Base-by-base conservation (phyloP, 2,888 invertebrate species). In the Pterostichus madidus region DNA sequence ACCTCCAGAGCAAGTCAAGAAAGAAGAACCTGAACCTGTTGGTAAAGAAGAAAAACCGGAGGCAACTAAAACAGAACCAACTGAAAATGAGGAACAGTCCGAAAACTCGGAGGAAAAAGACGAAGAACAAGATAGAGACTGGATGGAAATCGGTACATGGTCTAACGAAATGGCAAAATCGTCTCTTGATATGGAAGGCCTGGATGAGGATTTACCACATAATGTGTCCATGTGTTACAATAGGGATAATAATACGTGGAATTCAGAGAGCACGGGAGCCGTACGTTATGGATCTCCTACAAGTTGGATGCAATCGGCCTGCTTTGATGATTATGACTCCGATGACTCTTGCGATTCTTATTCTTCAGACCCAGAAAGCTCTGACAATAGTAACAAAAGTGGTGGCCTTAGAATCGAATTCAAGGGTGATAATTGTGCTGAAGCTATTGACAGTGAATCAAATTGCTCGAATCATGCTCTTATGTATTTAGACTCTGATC, bases 111-210 rank as follows among this genome's bases (percentile, higher is more conserved):
- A 87, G 31, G 85, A 90, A 88, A 86, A 91, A 90, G 84, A 91
- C 44, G 86, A 87, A 39, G 84, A 90, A 88, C 86, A 91, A 90
- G 84, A 91, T 0, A 90, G 87, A 0, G 91, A 93, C 87, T 93
- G 94, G 86, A 92, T 97, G 87, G 97, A 97, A 89, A 97, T 97
- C 71, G 97, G 97, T 7, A 97, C 95, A 0, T 97, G 97, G 97
- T 95, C 96, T 0, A 97, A 97, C 88, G 97, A 97, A 78, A 97
- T 97, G 97, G 96, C 96, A 0, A 32, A 39, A 46, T 15, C 61
- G 77, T 86, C 86, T 11, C 86, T 89, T 0, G 92, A 92, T 0
- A 91, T 91, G 53, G 92, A 91, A 64, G 92, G 91, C 46, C 89
- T 89, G 75, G 87, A 91, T 86, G 92, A 92, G 0, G 92, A 92